Evolutionary conservation across 2,113 vertebrate genomes (phyloP).

Genomic region (Acanthochromis polyacanthus): DNA sequence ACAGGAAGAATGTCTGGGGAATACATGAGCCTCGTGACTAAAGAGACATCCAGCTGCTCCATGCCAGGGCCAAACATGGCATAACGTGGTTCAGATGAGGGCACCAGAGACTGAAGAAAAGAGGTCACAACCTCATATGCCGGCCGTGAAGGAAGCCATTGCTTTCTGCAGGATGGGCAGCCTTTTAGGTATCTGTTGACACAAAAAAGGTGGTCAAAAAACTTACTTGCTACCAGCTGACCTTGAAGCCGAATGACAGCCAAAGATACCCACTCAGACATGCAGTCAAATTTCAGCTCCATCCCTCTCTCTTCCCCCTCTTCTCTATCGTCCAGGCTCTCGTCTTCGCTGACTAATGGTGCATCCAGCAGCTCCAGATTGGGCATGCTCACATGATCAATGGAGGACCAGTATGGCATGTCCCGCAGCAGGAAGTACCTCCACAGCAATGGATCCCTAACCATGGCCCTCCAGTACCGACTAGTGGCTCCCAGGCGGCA

Average conservation of each 20-base stretch:
- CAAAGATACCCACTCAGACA: slow-evolving; percentile 88
- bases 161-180: slow-evolving; percentile 87
- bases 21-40: slow-evolving; percentile 91
- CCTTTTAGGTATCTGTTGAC: slow-evolving; percentile 90
- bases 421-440: slow-evolving; percentile 91
- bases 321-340: slow-evolving; percentile 59
- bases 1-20: slow-evolving; percentile 88
- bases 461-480: slow-evolving; percentile 89
- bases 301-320: slow-evolving; percentile 37
- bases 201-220: slow-evolving; percentile 13
- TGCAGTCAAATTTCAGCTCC: slow-evolving; percentile 85
- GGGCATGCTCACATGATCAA: slow-evolving; percentile 92
- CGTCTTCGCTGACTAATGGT: slow-evolving; percentile 78
- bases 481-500: slow-evolving; percentile 90
- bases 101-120: slow-evolving; percentile 90
- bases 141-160: slow-evolving; percentile 81
- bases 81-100: slow-evolving; percentile 89
- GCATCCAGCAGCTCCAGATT: slow-evolving; percentile 84
- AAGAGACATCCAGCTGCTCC: slow-evolving; percentile 92
- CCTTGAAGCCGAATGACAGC: not conserved
- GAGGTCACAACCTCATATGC: slow-evolving; percentile 87
- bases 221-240: not conserved
- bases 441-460: slow-evolving; percentile 93
- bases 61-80: slow-evolving; percentile 97
- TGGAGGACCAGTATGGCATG: slow-evolving; percentile 89